Evolutionary conservation across 2,888 invertebrate species (phyloP).

Genomic region (Ophioninae sp.): DNA sequence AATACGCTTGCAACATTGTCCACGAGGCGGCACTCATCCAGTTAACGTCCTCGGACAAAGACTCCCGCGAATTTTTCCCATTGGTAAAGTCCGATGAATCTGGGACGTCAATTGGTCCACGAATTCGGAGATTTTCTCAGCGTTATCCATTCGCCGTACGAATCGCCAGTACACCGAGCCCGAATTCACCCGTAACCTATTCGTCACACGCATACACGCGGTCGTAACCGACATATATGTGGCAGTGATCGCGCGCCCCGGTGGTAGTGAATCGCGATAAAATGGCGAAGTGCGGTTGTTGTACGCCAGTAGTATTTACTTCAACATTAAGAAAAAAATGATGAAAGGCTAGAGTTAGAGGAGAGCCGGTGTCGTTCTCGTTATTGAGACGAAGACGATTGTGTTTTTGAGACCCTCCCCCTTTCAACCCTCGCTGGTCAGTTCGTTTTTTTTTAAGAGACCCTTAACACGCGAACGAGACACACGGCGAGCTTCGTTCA

Average conservation of each 20-base stretch:
- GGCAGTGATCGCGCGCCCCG: neutral
- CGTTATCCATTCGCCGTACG: neutral
- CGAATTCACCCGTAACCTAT: conserved; percentile 16
- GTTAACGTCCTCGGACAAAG: neutral
- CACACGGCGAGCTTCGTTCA: conserved; percentile 17
- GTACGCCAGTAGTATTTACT: conserved; percentile 67
- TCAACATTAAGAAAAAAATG: conserved; percentile 34
- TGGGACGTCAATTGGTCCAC: neutral
- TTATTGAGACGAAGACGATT: conserved; percentile 27
- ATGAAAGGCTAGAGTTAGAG: conserved; percentile 47
- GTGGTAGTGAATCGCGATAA: conserved; percentile 48
- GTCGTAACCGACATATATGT: conserved; percentile 8
- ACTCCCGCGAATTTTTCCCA: conserved; percentile 28
- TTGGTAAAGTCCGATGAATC: conserved; percentile 10
- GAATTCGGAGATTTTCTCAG: neutral
- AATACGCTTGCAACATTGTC: conserved; percentile 5
- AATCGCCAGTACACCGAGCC: conserved; percentile 7
- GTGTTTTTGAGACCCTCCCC: neutral
- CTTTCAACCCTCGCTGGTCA: neutral
- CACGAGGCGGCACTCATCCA: neutral
- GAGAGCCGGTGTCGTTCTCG: conserved; percentile 23
- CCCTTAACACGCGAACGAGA: conserved; percentile 3
- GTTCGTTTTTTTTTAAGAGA: conserved; percentile 14
- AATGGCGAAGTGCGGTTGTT: conserved; percentile 75
- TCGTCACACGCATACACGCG: neutral